A percentile compares a stretch with the other conserved stretches of the same genome.
Evolutionary conservation across 2,113 vertebrate genomes (phyloP).

Genomic region (Poeciliopsis retropinna): DNA sequence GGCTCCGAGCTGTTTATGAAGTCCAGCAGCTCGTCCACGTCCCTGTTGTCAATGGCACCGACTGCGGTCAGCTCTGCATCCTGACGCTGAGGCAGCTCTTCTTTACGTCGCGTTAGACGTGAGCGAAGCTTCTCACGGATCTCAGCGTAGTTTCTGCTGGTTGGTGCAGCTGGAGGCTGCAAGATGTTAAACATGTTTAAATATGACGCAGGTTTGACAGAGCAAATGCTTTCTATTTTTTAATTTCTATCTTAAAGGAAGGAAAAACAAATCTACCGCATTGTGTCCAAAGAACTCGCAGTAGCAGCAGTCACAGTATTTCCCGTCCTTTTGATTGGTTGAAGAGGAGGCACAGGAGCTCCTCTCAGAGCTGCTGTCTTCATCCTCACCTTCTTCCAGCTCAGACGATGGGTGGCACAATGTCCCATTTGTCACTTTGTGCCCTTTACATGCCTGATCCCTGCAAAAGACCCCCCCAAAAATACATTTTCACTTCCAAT

Average conservation of each 20-base stretch:
- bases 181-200: not conserved
- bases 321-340: slow-evolving; percentile 96
- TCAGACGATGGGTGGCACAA: slow-evolving; percentile 89
- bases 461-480: slow-evolving; percentile 64
- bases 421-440: slow-evolving; percentile 92
- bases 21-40: slow-evolving; percentile 94
- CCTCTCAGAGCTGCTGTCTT: slow-evolving; percentile 98
- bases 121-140: slow-evolving; percentile 97
- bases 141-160: slow-evolving; percentile 97
- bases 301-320: slow-evolving; percentile 99
- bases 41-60: slow-evolving; percentile 87
- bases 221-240: not conserved
- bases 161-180: slow-evolving; percentile 95
- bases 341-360: slow-evolving; percentile 98
- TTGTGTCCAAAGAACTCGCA: slow-evolving; percentile 99
- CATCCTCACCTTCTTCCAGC: slow-evolving; percentile 94
- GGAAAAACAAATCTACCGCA: slow-evolving; percentile 80
- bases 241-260: not conserved
- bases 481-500: not conserved
- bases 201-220: not conserved
- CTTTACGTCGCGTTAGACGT: slow-evolving; percentile 93
- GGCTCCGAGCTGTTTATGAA: slow-evolving; percentile 98
- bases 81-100: slow-evolving; percentile 91
- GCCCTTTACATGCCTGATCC: slow-evolving; percentile 95
- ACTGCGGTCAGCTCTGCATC: slow-evolving; percentile 86